Evolutionary conservation across 2,113 vertebrate species (phyloP).

Genomic region (Aegotheles bennettii): DNA sequence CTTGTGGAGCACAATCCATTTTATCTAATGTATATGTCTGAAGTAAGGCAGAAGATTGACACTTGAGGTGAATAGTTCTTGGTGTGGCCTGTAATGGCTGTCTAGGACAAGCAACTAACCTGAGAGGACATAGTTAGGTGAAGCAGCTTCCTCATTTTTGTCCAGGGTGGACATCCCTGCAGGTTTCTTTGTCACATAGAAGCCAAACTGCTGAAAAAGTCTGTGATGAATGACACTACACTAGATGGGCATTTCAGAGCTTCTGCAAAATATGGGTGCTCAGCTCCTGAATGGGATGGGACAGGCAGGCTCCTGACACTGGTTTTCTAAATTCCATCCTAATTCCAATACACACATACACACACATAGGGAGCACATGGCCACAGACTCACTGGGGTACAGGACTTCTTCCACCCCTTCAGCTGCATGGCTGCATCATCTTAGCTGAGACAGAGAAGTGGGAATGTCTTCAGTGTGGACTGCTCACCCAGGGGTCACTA

Average conservation of each 20-base stretch:
- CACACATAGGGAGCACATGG: background rate
- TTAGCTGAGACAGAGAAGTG: background rate
- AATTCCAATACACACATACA: no score
- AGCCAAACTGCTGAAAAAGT: background rate
- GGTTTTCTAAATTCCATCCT: background rate
- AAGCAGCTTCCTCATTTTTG: background rate
- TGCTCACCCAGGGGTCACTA: background rate
- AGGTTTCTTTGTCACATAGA: background rate
- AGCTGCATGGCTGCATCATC: background rate
- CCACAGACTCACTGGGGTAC: background rate
- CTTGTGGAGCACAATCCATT: background rate
- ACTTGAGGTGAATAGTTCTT: background rate
- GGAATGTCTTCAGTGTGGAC: background rate
- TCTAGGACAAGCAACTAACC: background rate
- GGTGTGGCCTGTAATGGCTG: background rate
- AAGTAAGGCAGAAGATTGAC: background rate
- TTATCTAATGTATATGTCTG: background rate
- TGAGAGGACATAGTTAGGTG: background rate
- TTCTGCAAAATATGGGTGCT: background rate
- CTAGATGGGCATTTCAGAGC: background rate
- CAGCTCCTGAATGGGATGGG: background rate
- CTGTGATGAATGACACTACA: background rate
- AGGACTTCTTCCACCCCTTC: background rate
- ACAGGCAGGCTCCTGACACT: background rate
- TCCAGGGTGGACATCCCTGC: background rate